Evolutionary conservation across 2,888 invertebrate genomes (phyloP).

Genomic region (Blera fallax): DNA sequence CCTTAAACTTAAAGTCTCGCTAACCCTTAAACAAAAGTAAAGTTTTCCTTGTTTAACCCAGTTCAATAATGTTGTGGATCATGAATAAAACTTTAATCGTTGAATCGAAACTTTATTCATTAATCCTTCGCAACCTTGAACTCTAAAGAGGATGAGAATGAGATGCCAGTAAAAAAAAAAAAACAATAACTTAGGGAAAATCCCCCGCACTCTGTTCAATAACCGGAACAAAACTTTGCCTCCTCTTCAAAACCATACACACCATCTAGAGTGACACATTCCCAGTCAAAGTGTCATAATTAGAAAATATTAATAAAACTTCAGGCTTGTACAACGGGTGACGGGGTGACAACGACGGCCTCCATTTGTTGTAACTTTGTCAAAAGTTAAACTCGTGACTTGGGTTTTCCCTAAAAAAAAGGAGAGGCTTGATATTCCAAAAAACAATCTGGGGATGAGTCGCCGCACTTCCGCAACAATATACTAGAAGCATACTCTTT

Average conservation of each 20-base stretch:
- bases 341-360: conserved; percentile 10
- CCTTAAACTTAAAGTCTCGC: conserved; percentile 38
- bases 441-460: conserved; percentile 49
- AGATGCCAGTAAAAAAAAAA: conserved; percentile 47
- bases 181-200: neutral
- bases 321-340: conserved; percentile 40
- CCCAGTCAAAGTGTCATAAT: conserved; percentile 64
- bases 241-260: conserved; percentile 35
- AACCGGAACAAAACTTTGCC: conserved; percentile 59
- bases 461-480: conserved; percentile 69
- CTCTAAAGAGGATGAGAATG: conserved; percentile 29
- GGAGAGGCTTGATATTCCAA: conserved; percentile 56
- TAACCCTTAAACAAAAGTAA: conserved; percentile 37
- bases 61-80: conserved; percentile 47
- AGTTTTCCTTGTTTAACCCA: conserved; percentile 41
- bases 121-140: conserved; percentile 70
- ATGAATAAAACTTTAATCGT: conserved; percentile 65
- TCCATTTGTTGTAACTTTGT: conserved; percentile 57
- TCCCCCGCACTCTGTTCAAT: conserved; percentile 15
- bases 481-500: conserved; percentile 56
- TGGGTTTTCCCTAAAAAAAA: conserved; percentile 24
- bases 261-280: conserved; percentile 56
- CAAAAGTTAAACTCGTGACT: conserved; percentile 68
- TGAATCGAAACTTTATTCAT: conserved; percentile 68
- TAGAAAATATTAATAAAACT: conserved; percentile 71